Base-by-base conservation (phyloP, 2,113 vertebrate species). In the Phylloscopus whistleri region DNA sequence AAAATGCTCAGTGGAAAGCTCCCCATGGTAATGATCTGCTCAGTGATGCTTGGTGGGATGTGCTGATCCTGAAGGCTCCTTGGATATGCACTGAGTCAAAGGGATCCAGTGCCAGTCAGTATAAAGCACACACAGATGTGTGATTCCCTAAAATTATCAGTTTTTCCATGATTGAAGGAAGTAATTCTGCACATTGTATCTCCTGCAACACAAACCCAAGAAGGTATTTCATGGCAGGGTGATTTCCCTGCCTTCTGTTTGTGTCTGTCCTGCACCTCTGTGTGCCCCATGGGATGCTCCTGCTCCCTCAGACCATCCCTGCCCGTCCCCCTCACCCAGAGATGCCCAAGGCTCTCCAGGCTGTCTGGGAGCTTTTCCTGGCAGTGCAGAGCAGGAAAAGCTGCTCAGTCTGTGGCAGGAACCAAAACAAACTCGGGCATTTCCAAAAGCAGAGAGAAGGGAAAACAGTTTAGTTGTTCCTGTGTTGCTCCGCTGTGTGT, bases 371-470 rank as follows among this genome's bases (percentile, higher is more conserved):
- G 81, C 58, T 59, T 43, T 52, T 59, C 21, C 90, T 82, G 87
- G 87, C 81, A 78, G 12, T 14, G 48, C 52, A 75, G 84, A 59
- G 74, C 22, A 84, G 52, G 87, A 66, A 81, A 87, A 93, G 52
- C 80, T 67, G 60, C 51, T 90, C 19, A 52, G 28, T 56, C 53
- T 69, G 35, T 3, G 74, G 70, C 23, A 49, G 56, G 62, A 75
- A 87, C 87, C 78, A 94, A 87, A 84, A 75, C 78, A 84, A 82
- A 79, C 74, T 10, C 0, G 0, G 48, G n/a, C 74, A 53, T 30
- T 94, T 85, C 74, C 87, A 95, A 79, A 56, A 2, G 49, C 84
- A 82, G 73, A 56, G 46, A 62, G 77, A 31, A 93, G 58, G 51
- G 60, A 81, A 84, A 77, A n/a, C 20, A 55, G 44, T 8, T 63